A percentile compares a stretch with the other conserved stretches of the same genome.
phyloP scores from a whole-genome alignment of 2,888 invertebrate species.

The Bombyx huttoni region DNA sequence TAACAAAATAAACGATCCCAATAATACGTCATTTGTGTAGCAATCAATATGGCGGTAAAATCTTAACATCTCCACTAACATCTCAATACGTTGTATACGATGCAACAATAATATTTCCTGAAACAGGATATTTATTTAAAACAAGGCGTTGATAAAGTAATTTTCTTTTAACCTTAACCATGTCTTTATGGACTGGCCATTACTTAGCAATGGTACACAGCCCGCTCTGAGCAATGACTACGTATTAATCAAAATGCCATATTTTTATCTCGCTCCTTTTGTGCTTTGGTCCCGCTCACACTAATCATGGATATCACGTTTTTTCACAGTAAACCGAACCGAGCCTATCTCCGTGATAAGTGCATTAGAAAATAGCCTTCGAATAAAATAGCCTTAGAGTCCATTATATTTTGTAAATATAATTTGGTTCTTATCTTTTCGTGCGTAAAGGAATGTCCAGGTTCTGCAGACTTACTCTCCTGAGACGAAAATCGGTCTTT shows the following conservation, averaged over 20 bases:
- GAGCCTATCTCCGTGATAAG: not conserved
- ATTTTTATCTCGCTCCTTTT: slow-evolving; percentile 55
- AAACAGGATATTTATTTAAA: slow-evolving; percentile 73
- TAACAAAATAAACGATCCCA: slow-evolving; percentile 46
- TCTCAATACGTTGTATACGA: slow-evolving; percentile 70
- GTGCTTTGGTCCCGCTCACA: slow-evolving; percentile 39
- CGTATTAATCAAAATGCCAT: slow-evolving; percentile 72
- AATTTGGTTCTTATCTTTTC: slow-evolving; percentile 23
- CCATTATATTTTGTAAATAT: slow-evolving; percentile 10
- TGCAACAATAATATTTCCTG: slow-evolving; percentile 72
- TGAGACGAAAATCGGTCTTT: slow-evolving; percentile 68
- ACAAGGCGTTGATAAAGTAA: slow-evolving; percentile 74
- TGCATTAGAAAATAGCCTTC: not conserved
- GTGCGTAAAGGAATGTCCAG: slow-evolving; percentile 26
- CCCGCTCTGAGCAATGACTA: slow-evolving; percentile 70
- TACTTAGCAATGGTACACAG: slow-evolving; percentile 73
- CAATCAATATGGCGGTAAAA: slow-evolving; percentile 64
- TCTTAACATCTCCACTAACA: slow-evolving; percentile 61
- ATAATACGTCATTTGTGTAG: slow-evolving; percentile 65
- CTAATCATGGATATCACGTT: slow-evolving; percentile 62
- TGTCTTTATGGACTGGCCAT: slow-evolving; percentile 73
- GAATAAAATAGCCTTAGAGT: slow-evolving; percentile 4
- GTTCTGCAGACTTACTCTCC: slow-evolving; percentile 68
- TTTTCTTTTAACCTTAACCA: slow-evolving; percentile 73
- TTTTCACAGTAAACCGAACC: slow-evolving; percentile 13